These are phyloP conservation scores for Dolichoris vasculosae DNA, from an alignment of 1,140 invertebrate genomes.

Conservation along the genomic window DNA sequence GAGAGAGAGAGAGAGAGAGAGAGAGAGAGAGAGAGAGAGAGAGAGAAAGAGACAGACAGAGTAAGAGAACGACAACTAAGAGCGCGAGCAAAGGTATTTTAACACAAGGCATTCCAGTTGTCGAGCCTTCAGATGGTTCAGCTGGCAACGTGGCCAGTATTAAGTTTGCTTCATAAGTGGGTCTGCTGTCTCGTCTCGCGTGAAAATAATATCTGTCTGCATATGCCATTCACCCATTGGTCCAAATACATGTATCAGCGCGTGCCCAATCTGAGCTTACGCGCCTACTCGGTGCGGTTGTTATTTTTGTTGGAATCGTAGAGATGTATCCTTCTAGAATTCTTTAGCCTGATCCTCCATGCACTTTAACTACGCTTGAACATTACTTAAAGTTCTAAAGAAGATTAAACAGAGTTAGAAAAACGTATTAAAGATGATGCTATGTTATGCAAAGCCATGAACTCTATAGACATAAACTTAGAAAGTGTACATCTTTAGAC, in stretches of 20 bases:
- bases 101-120: constrained; percentile 73
- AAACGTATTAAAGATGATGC: too few species aligned
- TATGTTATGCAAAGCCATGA: too few species aligned
- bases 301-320: too few species aligned
- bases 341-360: too few species aligned
- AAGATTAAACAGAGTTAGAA: too few species aligned
- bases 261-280: not conserved
- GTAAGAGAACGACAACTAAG: constrained; percentile 35
- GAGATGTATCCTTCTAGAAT: too few species aligned
- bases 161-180: constrained; percentile 59
- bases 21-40: not conserved
- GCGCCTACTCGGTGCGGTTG: not conserved
- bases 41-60: constrained; percentile 6
- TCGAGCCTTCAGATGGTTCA: constrained; percentile 67
- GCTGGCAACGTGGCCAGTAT: constrained; percentile 70
- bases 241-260: not conserved
- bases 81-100: constrained; percentile 68
- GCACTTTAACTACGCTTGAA: too few species aligned
- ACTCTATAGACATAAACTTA: too few species aligned
- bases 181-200: not conserved
- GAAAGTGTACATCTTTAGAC: too few species aligned
- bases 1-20: constrained; percentile 13
- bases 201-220: constrained; percentile 19
- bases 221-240: not conserved
- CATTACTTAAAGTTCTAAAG: too few species aligned